Evolutionary conservation across 1,140 invertebrate genomes (phyloP).

Genomic region (Papilio xuthus): DNA sequence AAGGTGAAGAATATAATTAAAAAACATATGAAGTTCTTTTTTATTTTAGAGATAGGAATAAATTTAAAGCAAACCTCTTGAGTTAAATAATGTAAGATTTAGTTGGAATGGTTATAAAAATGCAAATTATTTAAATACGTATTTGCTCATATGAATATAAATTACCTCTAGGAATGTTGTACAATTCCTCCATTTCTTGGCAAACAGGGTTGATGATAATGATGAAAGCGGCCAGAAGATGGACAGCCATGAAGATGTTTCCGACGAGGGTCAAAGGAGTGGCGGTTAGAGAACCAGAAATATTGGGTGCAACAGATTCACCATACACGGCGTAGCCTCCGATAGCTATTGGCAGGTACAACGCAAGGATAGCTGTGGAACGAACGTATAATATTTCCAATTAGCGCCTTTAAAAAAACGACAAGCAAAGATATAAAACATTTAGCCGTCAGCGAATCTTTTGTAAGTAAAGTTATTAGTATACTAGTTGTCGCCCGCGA

Average conservation of each 20-base stretch:
- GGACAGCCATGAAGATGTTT: slow-evolving; percentile 84
- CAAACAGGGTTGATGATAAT: slow-evolving; percentile 86
- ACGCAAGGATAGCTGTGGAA: slow-evolving; percentile 80
- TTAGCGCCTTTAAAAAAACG: neutral
- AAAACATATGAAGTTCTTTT: too few species aligned
- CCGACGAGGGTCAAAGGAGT: slow-evolving; percentile 79
- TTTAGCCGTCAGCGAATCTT: neutral
- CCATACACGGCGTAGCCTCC: slow-evolving; percentile 85
- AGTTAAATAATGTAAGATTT: too few species aligned
- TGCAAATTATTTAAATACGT: slow-evolving; percentile 8
- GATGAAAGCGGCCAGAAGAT: slow-evolving; percentile 85
- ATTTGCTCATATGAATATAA: neutral
- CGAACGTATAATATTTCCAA: neutral
- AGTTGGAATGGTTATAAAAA: too few species aligned
- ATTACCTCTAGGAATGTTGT: slow-evolving; percentile 84
- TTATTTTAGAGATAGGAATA: too few species aligned
- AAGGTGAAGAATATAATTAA: too few species aligned
- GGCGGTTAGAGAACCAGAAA: slow-evolving; percentile 79
- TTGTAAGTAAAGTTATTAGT: neutral
- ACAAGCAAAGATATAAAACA: neutral
- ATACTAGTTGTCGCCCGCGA: too few species aligned
- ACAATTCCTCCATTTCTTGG: slow-evolving; percentile 87
- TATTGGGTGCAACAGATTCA: slow-evolving; percentile 80
- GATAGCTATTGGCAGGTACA: slow-evolving; percentile 83
- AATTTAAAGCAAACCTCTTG: too few species aligned